Evolutionary conservation across 1,140 invertebrate genomes (phyloP).

Genomic region (Bombus polaris): DNA sequence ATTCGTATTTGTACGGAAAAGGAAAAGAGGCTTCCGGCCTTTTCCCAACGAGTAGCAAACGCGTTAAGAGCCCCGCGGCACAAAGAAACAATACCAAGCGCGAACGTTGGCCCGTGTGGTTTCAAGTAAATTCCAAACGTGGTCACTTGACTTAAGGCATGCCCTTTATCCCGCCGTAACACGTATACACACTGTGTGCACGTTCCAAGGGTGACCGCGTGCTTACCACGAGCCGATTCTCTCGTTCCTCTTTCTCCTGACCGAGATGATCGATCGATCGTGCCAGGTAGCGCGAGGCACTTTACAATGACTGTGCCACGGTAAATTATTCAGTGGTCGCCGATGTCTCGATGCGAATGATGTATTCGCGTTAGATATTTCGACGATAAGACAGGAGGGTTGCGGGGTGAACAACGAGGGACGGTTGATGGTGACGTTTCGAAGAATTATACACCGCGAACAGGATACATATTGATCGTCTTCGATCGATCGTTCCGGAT

Average conservation of each 20-base stretch:
- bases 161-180: slow-evolving; percentile 31
- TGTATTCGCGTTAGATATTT: slow-evolving; percentile 53
- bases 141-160: slow-evolving; percentile 54
- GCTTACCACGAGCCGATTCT: slow-evolving; percentile 35
- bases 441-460: slow-evolving; percentile 40
- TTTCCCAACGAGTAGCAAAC: slow-evolving; percentile 12
- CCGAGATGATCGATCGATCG: slow-evolving; percentile 61
- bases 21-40: neutral
- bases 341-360: slow-evolving; percentile 57
- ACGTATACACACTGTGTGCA: neutral
- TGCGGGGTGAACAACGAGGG: neutral
- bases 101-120: slow-evolving; percentile 18
- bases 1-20: neutral
- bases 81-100: slow-evolving; percentile 47
- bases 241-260: slow-evolving; percentile 28
- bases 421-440: slow-evolving; percentile 10
- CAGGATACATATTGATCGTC: slow-evolving; percentile 38
- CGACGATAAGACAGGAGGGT: slow-evolving; percentile 36
- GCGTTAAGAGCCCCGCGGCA: slow-evolving; percentile 28
- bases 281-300: slow-evolving; percentile 38
- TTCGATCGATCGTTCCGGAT: slow-evolving; percentile 26
- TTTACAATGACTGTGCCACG: slow-evolving; percentile 49
- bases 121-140: slow-evolving; percentile 44
- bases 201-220: neutral
- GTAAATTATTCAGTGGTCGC: slow-evolving; percentile 66